phyloP scores from a whole-genome alignment of 2,113 vertebrate species.

The Chrysochloris asiatica region DNA sequence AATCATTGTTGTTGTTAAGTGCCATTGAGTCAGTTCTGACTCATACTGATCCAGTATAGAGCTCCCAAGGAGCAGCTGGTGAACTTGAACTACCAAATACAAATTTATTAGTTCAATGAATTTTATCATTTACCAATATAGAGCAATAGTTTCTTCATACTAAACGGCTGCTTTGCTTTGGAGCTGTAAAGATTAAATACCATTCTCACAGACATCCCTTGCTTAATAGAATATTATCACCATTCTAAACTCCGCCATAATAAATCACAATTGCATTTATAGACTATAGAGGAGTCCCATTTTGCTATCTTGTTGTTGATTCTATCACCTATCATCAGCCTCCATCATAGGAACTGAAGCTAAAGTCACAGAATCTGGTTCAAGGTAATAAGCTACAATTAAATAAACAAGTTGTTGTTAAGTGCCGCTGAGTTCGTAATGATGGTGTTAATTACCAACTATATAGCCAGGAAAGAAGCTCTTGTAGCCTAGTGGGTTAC shows the following conservation, averaged over 20 bases:
- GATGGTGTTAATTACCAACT: too few relatives aligned
- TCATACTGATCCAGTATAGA: too few relatives aligned
- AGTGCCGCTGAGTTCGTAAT: too few relatives aligned
- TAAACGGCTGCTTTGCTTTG: conserved; percentile 42
- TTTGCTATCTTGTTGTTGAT: background rate
- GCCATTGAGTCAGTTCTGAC: too few relatives aligned
- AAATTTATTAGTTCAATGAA: conserved; percentile 61
- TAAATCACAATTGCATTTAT: background rate
- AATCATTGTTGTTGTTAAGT: too few relatives aligned
- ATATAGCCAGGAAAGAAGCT: too few relatives aligned
- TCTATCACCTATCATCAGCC: background rate
- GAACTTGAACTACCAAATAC: too few relatives aligned
- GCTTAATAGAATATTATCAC: conserved; percentile 22
- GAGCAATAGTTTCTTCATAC: conserved; percentile 43
- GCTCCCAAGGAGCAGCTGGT: too few relatives aligned
- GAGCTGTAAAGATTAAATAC: conserved; percentile 63
- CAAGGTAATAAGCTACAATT: background rate
- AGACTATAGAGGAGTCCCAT: conserved; percentile 1
- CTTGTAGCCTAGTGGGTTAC: too few relatives aligned
- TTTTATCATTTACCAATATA: conserved; percentile 61
- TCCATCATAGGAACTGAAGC: background rate
- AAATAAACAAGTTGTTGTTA: too few relatives aligned
- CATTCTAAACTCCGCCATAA: conserved; percentile 28
- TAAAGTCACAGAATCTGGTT: conserved; percentile 23
- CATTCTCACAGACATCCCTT: conserved; percentile 46